Evolutionary conservation across 2,113 vertebrate genomes (phyloP).

Genomic region (Condylura cristata): DNA sequence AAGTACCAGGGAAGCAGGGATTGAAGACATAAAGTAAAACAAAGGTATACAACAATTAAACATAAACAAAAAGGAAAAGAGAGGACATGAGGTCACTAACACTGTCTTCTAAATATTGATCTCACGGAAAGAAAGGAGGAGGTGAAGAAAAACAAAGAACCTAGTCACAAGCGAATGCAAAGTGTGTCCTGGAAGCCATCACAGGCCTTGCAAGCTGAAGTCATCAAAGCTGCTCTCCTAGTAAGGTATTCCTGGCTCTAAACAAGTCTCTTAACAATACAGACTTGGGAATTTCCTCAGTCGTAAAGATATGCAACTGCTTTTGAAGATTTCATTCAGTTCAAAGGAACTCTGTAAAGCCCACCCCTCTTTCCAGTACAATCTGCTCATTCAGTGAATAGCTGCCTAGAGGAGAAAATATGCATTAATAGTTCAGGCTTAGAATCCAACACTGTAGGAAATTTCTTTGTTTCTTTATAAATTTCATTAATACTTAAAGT

Average conservation of each 20-base stretch:
- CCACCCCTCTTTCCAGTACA: background rate
- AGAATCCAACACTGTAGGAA: background rate
- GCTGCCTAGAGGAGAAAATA: background rate
- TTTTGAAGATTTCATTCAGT: slow-evolving; percentile 24
- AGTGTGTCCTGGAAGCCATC: background rate
- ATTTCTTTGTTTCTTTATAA: background rate
- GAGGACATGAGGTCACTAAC: background rate
- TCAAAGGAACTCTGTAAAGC: background rate
- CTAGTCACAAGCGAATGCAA: background rate
- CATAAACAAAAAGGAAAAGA: background rate
- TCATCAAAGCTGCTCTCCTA: background rate
- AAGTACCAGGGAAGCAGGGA: background rate
- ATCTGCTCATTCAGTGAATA: background rate
- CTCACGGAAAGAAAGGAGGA: background rate
- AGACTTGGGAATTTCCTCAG: slow-evolving; percentile 14
- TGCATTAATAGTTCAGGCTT: background rate
- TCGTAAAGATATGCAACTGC: background rate
- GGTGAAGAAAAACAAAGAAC: background rate
- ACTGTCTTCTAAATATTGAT: background rate
- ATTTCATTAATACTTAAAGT: background rate
- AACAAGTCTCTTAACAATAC: background rate
- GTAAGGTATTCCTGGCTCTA: background rate
- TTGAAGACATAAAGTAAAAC: background rate
- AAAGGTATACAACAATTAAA: background rate
- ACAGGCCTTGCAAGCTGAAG: background rate